Percentiles rank a stretch among this genome's conserved stretches.
Evolutionary conservation across 2,113 vertebrate species (phyloP).

Genomic region (Dasyprocta punctata): DNA sequence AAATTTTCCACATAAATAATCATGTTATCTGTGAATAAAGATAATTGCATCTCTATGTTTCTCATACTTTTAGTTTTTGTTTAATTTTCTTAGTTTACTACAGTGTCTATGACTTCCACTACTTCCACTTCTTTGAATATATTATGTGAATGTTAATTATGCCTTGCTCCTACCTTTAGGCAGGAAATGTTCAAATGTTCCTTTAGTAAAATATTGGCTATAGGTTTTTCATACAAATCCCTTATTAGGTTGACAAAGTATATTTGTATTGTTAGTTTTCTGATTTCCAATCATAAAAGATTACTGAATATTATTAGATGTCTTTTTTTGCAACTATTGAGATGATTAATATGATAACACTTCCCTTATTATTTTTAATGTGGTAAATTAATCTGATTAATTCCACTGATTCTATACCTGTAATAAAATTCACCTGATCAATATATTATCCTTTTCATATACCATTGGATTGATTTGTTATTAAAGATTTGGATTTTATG

Average conservation of each 20-base stretch:
- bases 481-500: background rate
- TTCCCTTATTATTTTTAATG: background rate
- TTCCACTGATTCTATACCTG: background rate
- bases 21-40: background rate
- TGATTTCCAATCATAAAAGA: background rate
- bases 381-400: background rate
- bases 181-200: background rate
- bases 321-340: background rate
- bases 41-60: background rate
- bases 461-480: background rate
- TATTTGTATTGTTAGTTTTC: background rate
- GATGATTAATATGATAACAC: background rate
- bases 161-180: background rate
- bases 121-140: background rate
- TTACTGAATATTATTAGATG: background rate
- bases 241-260: background rate
- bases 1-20: background rate
- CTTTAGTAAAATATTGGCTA: background rate
- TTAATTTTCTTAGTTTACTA: background rate
- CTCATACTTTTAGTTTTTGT: background rate
- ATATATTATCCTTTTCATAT: background rate
- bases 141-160: background rate
- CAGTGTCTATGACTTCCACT: background rate
- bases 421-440: background rate
- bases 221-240: background rate